Conservation (phyloP, 1,140 invertebrate genomes). For the Caenorhabditis elegans region WBcel235 BX284605.5:8231501-8232000, state of each 20-base stretch:
- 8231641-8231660: constrained; percentile 58
- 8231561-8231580: constrained; percentile 60
- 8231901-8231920: constrained; percentile 64
- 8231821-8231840: constrained; percentile 58
- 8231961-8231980: constrained; percentile 59
- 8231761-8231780: constrained; percentile 57
- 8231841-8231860: constrained; percentile 63
- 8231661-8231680: constrained; percentile 54
- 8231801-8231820: constrained; percentile 58
- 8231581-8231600: constrained; percentile 64
- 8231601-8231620: constrained; percentile 53
- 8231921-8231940: constrained; percentile 62
- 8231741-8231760: constrained; percentile 60
- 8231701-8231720: constrained; percentile 55
- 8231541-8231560: constrained; percentile 48
- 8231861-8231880: constrained; percentile 52
- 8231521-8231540: constrained; percentile 48
- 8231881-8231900: constrained; percentile 64
- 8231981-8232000: constrained; percentile 51
- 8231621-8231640: constrained; percentile 22
- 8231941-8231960: constrained; percentile 57
- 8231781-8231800: constrained; percentile 60
- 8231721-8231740: constrained; percentile 53
- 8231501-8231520: constrained; percentile 58
- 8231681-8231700: constrained; percentile 52